phyloP scores from a whole-genome alignment of 2,113 vertebrate species.

The Takifugu flavidus region DNA sequence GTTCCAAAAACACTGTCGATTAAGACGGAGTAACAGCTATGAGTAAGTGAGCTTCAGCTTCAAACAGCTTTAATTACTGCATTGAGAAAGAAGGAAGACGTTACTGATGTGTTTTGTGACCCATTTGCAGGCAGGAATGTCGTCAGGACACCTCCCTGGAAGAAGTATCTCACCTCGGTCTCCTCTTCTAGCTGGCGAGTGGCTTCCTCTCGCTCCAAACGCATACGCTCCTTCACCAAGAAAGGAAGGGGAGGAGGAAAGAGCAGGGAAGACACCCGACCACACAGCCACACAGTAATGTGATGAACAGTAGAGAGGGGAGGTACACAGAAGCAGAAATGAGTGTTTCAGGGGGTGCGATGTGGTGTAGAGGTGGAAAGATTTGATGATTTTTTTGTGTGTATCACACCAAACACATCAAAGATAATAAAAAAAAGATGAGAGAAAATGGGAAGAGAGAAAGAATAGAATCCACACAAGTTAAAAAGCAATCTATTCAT shows the following conservation, averaged over 20 bases:
- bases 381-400: slow-evolving; percentile 40
- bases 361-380: slow-evolving; percentile 40
- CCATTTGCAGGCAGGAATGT: slow-evolving; percentile 13
- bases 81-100: background rate
- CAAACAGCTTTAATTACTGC: too few species aligned
- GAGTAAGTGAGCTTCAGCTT: too few species aligned
- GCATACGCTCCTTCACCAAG: slow-evolving; percentile 84
- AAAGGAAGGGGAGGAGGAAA: slow-evolving; percentile 47
- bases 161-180: slow-evolving; percentile 81
- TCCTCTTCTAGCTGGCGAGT: slow-evolving; percentile 84
- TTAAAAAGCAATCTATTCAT: slow-evolving; percentile 67
- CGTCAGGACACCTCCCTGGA: slow-evolving; percentile 30
- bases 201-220: slow-evolving; percentile 85
- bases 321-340: slow-evolving; percentile 14
- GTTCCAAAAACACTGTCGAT: background rate
- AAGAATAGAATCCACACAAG: slow-evolving; percentile 73
- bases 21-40: too few species aligned
- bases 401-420: slow-evolving; percentile 56
- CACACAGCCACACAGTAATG: slow-evolving; percentile 57
- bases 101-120: slow-evolving; percentile 3
- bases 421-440: slow-evolving; percentile 30
- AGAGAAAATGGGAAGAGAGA: slow-evolving; percentile 37
- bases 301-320: slow-evolving; percentile 22
- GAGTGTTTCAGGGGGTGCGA: slow-evolving; percentile 7
- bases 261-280: slow-evolving; percentile 40